Base-by-base conservation (phyloP, 2,888 invertebrate genomes). In the Glaucopsyche alexis region DNA sequence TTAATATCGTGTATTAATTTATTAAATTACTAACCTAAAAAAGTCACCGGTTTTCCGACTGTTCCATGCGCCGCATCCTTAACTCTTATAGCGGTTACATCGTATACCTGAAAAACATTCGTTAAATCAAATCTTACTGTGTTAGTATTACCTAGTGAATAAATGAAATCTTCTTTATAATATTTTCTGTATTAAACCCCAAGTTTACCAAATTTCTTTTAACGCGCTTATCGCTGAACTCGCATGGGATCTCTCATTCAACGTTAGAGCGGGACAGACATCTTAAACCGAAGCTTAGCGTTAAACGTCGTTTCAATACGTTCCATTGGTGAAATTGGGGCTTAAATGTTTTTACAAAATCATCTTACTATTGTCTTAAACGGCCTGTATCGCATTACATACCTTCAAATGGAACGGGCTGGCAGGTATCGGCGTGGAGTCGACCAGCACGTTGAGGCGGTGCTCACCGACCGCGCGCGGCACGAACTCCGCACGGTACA, bases 331-430 rank as follows among this genome's bases (percentile, higher is more conserved):
- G 4, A 29, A 29, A 29, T 29, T 29, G 29, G 29, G 29, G 29
- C 29, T 29, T 29, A 29, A 29, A 29, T 29, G 29, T 29, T 29
- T 29, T 29, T 29, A 3, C 2, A 2, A 29, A 29, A 29, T 4
- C 29, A 29, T 29, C 29, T 29, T 29, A 29, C 29, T 29, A 3
- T 29, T 0, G 29, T n/a, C 29, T 29, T 29, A 42, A 42, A 42
- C 0, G 42, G 8, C 29, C 29, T 42, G 42, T 42, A 4, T 8
- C 42, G 8, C 42, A 42, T 55, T 45, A 9, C 29, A 55, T 29
- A 95, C 95, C 94, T 99, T 98, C 80, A 98, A 96, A 80, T 97
- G 96, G 89, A 98, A 99, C 7, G 99, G 99, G 84, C 98, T 98
- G 69, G 98, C 98, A 38, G 96, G 96, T 76, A 98, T 96, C 13